Base-by-base conservation (phyloP, 2,888 invertebrate species). In the Kryphioiulus occultus region DNA sequence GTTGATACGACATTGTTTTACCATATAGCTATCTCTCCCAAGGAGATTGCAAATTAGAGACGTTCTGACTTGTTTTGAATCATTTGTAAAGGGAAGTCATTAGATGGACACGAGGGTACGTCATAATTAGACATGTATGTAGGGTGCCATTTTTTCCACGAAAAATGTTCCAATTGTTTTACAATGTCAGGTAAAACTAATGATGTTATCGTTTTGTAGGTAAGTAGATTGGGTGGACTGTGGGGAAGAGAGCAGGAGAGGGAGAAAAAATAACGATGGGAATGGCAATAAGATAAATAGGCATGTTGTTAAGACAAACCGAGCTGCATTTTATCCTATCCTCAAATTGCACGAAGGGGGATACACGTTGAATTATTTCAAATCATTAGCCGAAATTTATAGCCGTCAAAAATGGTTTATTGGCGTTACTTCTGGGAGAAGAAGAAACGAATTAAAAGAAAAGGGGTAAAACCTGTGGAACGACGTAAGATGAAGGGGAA, bases 341-440 rank as follows among this genome's bases (percentile, higher is more conserved):
- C 68, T 68, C 68, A 68, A 68, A 68, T 68, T 68, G 68, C 68
- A 78, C 78, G 78, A 78, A 26, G 78, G 68, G 78, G 78, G 78
- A 78, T 78, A 78, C 78, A 78, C 78, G 30, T 78, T 78, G 26
- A 30, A 78, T 30, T 78, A 30, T 78, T 68, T 78, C 17, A 15
- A 78, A 78, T 78, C 78, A 78, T 78, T 78, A 78, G 78, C 12
- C 15, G 78, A 78, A 78, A 78, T 78, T 78, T 78, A 78, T 78
- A 30, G 78, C 78, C 78, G 30, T 78, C 78, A 78, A 78, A 78
- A 78, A 78, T 78, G 78, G 78, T 78, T 78, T 78, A 78, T 78
- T 78, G 78, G 78, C 30, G 26, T 17, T 30, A 17, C 12, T 78
- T 78, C 17, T 32, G 17, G 78, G n/a, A 30, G 78, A 78, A 30